Percentiles rank a stretch among this genome's conserved stretches.
Evolutionary conservation across 2,113 vertebrate genomes (phyloP).

Genomic region (Dasypus novemcinctus): DNA sequence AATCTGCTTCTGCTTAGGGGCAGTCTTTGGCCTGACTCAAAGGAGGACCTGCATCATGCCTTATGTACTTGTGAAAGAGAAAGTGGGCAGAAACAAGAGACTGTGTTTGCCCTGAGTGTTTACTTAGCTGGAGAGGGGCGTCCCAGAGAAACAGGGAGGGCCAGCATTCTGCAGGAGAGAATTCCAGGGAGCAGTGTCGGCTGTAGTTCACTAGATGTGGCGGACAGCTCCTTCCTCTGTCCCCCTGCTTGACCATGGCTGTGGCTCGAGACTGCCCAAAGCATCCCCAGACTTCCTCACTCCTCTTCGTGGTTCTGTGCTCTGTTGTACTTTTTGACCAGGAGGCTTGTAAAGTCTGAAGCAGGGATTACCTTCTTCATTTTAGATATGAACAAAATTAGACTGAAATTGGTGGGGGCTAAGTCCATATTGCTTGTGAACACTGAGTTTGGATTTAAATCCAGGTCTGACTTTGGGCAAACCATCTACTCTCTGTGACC

Average conservation of each 20-base stretch:
- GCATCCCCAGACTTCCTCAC: not conserved
- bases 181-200: not conserved
- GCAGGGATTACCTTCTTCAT: too few relatives aligned
- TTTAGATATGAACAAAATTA: slow-evolving; percentile 20
- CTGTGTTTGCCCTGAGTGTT: not conserved
- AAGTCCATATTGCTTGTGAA: not conserved
- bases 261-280: not conserved
- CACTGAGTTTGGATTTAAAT: not conserved
- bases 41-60: not conserved
- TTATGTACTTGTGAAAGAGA: not conserved
- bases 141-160: not conserved
- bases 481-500: not conserved
- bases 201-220: accelerated
- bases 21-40: not conserved
- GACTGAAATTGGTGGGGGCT: not conserved
- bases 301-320: not conserved
- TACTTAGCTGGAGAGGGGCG: slow-evolving; percentile 9
- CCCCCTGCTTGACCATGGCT: not conserved
- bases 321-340: not conserved
- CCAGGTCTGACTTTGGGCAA: not conserved
- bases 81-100: slow-evolving; percentile 49
- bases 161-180: not conserved
- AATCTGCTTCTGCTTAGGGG: slow-evolving; percentile 32
- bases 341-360: not conserved
- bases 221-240: not conserved